Conservation (phyloP, 2,888 invertebrate species). For the Synergus umbraculus region DNA sequence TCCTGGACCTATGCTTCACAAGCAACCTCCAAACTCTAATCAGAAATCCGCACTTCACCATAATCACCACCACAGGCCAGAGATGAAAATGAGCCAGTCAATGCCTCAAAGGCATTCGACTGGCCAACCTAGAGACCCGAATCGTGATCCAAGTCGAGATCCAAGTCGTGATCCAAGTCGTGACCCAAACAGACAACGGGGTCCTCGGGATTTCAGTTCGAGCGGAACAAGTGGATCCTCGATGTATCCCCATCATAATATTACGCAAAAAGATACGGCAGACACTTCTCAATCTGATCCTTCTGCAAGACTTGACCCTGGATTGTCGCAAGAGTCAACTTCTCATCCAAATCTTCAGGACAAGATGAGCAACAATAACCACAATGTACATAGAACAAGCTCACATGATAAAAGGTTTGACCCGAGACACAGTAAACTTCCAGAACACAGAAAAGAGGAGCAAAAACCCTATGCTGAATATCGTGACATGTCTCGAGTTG, state of each 20-base stretch:
- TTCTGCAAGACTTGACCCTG: conserved; percentile 38
- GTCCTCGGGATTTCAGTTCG: conserved; percentile 63
- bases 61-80: conserved; percentile 72
- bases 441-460: conserved; percentile 64
- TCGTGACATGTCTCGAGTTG: conserved; percentile 57
- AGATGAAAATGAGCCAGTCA: conserved; percentile 57
- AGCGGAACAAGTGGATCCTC: conserved; percentile 51
- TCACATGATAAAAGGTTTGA: conserved; percentile 67
- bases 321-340: conserved; percentile 51
- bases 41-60: conserved; percentile 67
- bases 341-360: conserved; percentile 60
- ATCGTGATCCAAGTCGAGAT: conserved; percentile 42
- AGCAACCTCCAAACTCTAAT: conserved; percentile 68
- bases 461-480: conserved; percentile 68
- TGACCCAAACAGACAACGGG: conserved; percentile 65
- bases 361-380: conserved; percentile 67
- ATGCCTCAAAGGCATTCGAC: conserved; percentile 49
- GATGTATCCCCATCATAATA: conserved; percentile 41
- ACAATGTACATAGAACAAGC: conserved; percentile 50
- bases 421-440: conserved; percentile 63
- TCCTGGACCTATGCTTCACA: conserved; percentile 65
- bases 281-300: conserved; percentile 43
- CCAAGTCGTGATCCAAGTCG: conserved; percentile 53
- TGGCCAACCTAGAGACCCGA: conserved; percentile 36
- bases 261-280: conserved; percentile 44